Evolutionary conservation across 2,113 vertebrate species (phyloP).

Genomic region (Perca fluviatilis): DNA sequence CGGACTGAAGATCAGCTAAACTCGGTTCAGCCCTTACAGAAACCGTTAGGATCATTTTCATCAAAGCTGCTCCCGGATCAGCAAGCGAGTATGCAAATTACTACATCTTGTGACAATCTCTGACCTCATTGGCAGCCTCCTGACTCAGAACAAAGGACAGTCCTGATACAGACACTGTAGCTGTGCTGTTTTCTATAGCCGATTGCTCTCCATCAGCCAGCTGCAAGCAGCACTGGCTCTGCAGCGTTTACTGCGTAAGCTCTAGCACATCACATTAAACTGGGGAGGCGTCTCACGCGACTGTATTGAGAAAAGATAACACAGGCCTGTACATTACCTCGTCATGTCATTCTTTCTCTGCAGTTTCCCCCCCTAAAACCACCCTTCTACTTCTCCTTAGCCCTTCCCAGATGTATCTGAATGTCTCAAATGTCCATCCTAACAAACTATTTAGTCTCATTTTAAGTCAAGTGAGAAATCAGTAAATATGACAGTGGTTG

Average conservation of each 20-base stretch:
- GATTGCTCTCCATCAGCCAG: conserved; percentile 22
- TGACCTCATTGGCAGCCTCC: conserved; percentile 75
- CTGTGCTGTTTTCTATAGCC: conserved; percentile 4
- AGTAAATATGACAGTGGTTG: background rate
- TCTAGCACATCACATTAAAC: background rate
- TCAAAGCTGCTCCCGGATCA: conserved; percentile 44
- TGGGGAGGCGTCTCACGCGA: conserved; percentile 26
- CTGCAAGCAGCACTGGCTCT: conserved; percentile 29
- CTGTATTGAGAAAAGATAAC: conserved; percentile 3
- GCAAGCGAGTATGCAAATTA: conserved; percentile 51
- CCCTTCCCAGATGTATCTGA: background rate
- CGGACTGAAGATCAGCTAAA: conserved; percentile 25
- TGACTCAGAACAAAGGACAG: conserved; percentile 72
- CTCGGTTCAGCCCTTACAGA: background rate
- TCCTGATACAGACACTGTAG: conserved; percentile 54
- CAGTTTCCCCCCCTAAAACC: background rate
- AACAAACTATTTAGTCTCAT: background rate
- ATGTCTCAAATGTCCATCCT: background rate
- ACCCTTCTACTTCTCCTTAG: background rate
- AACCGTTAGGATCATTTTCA: conserved; percentile 16
- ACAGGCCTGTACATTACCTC: conserved; percentile 40
- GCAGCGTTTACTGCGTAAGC: conserved; percentile 1
- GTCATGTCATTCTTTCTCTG: conserved; percentile 6
- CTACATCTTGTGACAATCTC: conserved; percentile 75
- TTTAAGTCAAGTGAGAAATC: background rate